A percentile compares a stretch with the other conserved stretches of the same genome.
These are phyloP conservation scores for Eupristina koningsbergeri DNA, from an alignment of 1,140 invertebrate species.

Conservation along the genomic window DNA sequence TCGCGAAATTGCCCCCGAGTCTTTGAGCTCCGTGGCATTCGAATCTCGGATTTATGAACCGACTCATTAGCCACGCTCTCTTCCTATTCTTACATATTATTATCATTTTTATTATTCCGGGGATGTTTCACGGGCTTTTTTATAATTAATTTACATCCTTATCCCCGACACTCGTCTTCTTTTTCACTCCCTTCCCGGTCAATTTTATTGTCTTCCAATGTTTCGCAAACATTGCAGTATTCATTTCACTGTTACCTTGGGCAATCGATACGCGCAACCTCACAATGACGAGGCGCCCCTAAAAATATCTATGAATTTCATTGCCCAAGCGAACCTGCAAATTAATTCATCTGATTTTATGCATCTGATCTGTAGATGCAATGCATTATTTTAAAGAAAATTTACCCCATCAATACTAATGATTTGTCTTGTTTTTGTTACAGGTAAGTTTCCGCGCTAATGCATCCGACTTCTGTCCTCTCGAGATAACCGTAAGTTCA, in stretches of 20 bases:
- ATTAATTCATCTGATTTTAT: too few relatives aligned
- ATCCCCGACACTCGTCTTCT: too few relatives aligned
- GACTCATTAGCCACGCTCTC: neutral
- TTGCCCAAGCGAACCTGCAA: too few relatives aligned
- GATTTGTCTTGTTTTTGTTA: constrained; percentile 15
- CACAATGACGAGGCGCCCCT: neutral
- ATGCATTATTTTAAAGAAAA: neutral
- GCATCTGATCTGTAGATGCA: too few relatives aligned
- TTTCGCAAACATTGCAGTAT: too few relatives aligned
- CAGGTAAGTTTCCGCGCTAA: constrained; percentile 26
- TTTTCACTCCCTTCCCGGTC: too few relatives aligned
- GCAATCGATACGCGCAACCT: neutral
- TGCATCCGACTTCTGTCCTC: neutral
- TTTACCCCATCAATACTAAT: neutral
- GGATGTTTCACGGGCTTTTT: too few relatives aligned
- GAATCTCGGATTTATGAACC: constrained; percentile 9
- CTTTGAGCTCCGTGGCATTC: constrained; percentile 21
- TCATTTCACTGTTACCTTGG: neutral
- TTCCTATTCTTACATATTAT: neutral
- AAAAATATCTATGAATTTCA: neutral
- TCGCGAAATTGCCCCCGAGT: constrained; percentile 51
- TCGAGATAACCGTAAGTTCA: neutral
- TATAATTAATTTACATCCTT: too few relatives aligned
- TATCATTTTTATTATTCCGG: neutral
- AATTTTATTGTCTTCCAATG: too few relatives aligned